phyloP scores from a whole-genome alignment of 2,113 vertebrate species.

The Hyaena hyaena region DNA sequence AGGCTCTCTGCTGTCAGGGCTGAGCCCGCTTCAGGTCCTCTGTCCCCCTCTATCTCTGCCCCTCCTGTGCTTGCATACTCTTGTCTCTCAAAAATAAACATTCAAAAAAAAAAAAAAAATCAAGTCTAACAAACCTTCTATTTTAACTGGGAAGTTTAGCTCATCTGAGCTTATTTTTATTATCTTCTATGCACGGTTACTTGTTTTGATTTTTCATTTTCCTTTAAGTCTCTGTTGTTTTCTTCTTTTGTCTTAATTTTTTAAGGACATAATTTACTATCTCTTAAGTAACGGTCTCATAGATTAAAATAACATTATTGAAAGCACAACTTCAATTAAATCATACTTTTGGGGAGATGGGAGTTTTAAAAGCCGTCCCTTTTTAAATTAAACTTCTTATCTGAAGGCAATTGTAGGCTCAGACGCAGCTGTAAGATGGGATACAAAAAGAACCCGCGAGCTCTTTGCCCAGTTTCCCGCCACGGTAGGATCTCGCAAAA shows the following conservation, averaged over 20 bases:
- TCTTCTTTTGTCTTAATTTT: background rate
- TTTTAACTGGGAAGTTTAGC: background rate
- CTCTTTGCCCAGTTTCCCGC: background rate
- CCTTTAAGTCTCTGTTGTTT: background rate
- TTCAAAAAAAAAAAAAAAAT: too few relatives aligned
- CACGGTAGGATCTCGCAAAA: background rate
- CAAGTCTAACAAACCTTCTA: background rate
- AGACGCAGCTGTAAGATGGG: background rate
- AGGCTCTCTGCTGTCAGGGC: too few relatives aligned
- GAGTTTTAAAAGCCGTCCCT: background rate
- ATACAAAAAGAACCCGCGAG: background rate
- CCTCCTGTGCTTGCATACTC: too few relatives aligned
- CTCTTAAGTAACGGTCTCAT: background rate
- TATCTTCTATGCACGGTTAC: background rate
- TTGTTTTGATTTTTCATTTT: conserved; percentile 5
- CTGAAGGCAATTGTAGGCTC: background rate
- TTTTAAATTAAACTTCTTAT: background rate
- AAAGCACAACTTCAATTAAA: background rate
- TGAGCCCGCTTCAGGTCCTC: too few relatives aligned
- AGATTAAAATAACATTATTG: background rate
- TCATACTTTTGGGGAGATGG: background rate
- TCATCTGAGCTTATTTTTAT: background rate
- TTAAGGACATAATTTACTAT: background rate
- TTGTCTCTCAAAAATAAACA: too few relatives aligned
- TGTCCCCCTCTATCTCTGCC: too few relatives aligned